These are phyloP conservation scores for Invenusta paracnida DNA, from an alignment of 2,888 invertebrate species.

Conservation along the genomic window DNA sequence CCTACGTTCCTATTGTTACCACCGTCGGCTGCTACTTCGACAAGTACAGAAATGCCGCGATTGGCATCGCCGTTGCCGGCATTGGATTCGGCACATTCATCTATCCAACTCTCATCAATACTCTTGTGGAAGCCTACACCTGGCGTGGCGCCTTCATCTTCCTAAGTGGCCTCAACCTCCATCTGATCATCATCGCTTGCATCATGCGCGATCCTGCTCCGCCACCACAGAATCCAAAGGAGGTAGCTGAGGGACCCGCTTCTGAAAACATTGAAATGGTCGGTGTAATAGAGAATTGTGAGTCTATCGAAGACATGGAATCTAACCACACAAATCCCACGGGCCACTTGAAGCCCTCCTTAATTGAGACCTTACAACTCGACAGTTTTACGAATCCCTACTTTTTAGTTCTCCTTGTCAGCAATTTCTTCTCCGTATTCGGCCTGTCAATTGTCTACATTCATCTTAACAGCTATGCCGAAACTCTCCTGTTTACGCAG, in stretches of 20 bases:
- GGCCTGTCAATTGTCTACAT: neutral
- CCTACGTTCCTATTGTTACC: conserved; percentile 49
- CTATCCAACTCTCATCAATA: conserved; percentile 48
- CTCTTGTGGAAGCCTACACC: neutral
- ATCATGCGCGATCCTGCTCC: neutral
- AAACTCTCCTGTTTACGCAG: neutral
- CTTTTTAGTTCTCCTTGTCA: conserved; percentile 48
- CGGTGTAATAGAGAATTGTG: too few species aligned
- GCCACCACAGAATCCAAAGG: neutral
- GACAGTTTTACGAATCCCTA: conserved; percentile 48
- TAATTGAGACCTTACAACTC: conserved; percentile 46
- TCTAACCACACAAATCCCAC: neutral
- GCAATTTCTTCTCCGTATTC: conserved; percentile 47
- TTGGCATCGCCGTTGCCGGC: conserved; percentile 50
- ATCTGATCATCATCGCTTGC: neutral
- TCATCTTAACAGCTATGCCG: neutral
- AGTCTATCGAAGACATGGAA: too few species aligned
- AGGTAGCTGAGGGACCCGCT: neutral
- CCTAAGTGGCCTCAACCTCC: neutral
- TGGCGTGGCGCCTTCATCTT: conserved; percentile 27
- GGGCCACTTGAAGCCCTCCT: neutral
- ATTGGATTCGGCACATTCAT: conserved; percentile 50
- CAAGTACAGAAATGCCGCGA: conserved; percentile 48
- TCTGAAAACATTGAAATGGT: neutral
- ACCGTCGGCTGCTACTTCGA: conserved; percentile 50